Percentiles rank a stretch among this genome's conserved stretches.
Evolutionary conservation across 2,797 vertebrate genomes (phyloP).

Genomic region (Ispidina lecontei): DNA sequence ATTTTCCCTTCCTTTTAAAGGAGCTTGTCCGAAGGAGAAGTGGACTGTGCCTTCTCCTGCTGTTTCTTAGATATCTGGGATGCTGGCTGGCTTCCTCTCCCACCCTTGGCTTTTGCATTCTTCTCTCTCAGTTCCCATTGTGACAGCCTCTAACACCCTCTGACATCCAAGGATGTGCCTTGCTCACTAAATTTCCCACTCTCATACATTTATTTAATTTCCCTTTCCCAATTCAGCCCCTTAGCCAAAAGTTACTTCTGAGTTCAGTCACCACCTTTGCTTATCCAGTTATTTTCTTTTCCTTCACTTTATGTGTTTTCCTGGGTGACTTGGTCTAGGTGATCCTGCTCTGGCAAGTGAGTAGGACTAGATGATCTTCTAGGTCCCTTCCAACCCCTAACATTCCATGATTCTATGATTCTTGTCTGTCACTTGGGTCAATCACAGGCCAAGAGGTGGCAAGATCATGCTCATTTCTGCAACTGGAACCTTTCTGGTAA

Average conservation of each 20-base stretch:
- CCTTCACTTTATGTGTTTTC: not conserved
- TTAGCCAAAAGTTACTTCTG: not conserved
- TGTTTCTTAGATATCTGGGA: not conserved
- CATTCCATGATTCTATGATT: no score
- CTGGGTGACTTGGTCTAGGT: no score
- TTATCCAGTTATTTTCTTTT: not conserved
- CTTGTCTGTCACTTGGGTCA: not conserved
- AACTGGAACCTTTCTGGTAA: not conserved
- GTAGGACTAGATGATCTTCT: no score
- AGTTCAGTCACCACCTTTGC: not conserved
- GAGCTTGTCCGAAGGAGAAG: not conserved
- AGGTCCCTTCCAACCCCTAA: no score
- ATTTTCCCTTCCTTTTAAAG: not conserved
- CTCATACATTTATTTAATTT: not conserved
- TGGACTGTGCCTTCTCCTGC: not conserved
- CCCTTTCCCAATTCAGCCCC: not conserved
- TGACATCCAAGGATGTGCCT: not conserved
- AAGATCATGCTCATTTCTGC: not conserved
- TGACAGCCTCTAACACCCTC: not conserved
- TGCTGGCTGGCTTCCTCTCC: not conserved
- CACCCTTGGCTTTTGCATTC: not conserved
- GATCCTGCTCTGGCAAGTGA: no score
- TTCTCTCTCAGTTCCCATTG: not conserved
- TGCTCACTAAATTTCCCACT: not conserved
- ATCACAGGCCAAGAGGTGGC: not conserved